Evolutionary conservation across 2,888 invertebrate species (phyloP), one percentile per base, ranked within the genome.

Genomic region (Cremastinae sp.): DNA sequence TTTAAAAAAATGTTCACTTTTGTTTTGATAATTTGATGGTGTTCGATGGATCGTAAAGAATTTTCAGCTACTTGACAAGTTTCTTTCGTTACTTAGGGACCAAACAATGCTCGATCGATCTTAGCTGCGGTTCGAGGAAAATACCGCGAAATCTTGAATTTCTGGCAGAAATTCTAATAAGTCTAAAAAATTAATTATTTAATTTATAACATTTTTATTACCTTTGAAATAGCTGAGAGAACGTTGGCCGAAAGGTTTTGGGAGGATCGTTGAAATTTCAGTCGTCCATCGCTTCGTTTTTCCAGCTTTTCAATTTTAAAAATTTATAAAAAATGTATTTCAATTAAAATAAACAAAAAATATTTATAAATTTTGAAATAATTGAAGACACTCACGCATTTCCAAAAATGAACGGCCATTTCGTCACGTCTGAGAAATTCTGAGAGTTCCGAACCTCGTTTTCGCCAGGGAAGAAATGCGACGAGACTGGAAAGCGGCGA

Each of bases 371-470:
- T 62, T 20, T 39, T 53, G 12, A 16, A 41, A 9, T 5, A 12
- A 8, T 14, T 7, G 12, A 39, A 49, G 28, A 10, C 0, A 41
- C 81, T 81, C 62, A 81, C 81, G 45, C 65, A 79, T 78, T 77
- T 81, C 81, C 81, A 81, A 37, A 78, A 78, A 37, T 61, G 74
- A 22, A 74, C 51, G 9, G 80, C 71, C 80, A 79, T 76, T 28
- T 58, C 14, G 28, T 5, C 8, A 28, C 28, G 28, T n/a, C n/a
- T n/a, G 5, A 28, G 28, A 28, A 28, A 28, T 28, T 28, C 41
- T 51, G 59, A 45, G 22, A 35, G 43, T 35, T 51, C 64, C 58
- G 69, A 53, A 41, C 43, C 53, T 10, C 43, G 41, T 47, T 68
- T 56, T 28, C 51, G 7, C 39, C 61, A 59, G 47, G 20, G 62